These are phyloP conservation scores for Caradrina kadenii DNA, from an alignment of 2,888 invertebrate species.

Conservation along the genomic window DNA sequence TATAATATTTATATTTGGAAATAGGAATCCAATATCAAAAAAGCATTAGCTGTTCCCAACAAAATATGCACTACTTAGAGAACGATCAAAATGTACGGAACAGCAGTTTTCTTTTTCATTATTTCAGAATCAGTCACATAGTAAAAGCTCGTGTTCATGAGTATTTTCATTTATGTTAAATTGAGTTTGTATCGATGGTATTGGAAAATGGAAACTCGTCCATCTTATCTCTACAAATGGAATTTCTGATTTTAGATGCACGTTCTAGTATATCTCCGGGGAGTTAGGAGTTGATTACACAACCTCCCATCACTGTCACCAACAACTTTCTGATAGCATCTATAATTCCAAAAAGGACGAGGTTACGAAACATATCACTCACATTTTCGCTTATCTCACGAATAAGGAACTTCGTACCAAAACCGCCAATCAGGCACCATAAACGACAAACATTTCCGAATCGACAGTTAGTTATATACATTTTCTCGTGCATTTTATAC, in stretches of 20 bases:
- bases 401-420: conserved; percentile 19
- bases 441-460: conserved; percentile 36
- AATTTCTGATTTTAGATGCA: not conserved
- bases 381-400: not conserved
- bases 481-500: conserved; percentile 39
- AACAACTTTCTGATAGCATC: not conserved
- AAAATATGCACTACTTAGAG: too few relatives aligned
- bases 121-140: too few relatives aligned
- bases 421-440: conserved; percentile 32
- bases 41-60: too few relatives aligned
- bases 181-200: not conserved
- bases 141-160: too few relatives aligned
- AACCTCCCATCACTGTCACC: not conserved
- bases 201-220: not conserved
- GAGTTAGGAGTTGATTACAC: not conserved
- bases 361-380: not conserved
- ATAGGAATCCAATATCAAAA: too few relatives aligned
- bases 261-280: not conserved
- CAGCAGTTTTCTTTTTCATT: too few relatives aligned
- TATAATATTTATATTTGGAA: not conserved
- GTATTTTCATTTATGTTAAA: not conserved
- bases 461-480: conserved; percentile 40
- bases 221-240: not conserved
- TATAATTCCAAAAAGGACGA: not conserved
- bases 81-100: too few relatives aligned